Percentiles rank a stretch among this genome's conserved stretches.
phyloP scores from a whole-genome alignment of 2,113 vertebrate species.

The Pithys albifrons region DNA sequence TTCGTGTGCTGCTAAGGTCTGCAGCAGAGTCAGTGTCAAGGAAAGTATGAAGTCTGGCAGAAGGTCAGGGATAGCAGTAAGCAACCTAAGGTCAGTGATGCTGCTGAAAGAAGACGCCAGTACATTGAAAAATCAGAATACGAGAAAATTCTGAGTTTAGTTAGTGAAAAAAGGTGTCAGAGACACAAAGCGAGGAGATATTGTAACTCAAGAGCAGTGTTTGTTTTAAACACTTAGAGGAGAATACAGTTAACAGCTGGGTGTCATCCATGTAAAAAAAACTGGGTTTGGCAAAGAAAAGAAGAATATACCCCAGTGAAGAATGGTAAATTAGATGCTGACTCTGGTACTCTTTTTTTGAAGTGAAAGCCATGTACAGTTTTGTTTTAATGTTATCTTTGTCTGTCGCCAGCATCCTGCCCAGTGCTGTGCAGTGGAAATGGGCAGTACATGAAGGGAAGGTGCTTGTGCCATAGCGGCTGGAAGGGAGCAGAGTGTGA shows the following conservation, averaged over 20 bases:
- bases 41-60: not conserved
- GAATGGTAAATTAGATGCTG: not conserved
- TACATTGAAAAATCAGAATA: not conserved
- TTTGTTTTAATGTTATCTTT: not conserved
- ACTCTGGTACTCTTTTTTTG: not conserved
- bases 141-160: not conserved
- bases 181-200: not conserved
- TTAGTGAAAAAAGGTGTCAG: not conserved
- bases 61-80: not conserved
- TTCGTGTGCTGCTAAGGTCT: not conserved
- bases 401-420: constrained; percentile 83
- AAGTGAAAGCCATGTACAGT: not conserved
- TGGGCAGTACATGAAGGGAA: constrained; percentile 95
- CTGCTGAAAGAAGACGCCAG: not conserved
- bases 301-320: not conserved
- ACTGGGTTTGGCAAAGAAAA: not conserved
- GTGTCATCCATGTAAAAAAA: not conserved
- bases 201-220: not conserved
- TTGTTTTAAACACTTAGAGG: not conserved
- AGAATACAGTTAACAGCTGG: not conserved
- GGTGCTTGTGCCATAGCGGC: constrained; percentile 95
- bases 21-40: not conserved
- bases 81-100: not conserved
- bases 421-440: constrained; percentile 97
- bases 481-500: constrained; percentile 98